Evolutionary conservation across 2,888 invertebrate species (phyloP), one percentile per base, ranked within the genome.

Genomic region (Chymomyza caudatula): DNA sequence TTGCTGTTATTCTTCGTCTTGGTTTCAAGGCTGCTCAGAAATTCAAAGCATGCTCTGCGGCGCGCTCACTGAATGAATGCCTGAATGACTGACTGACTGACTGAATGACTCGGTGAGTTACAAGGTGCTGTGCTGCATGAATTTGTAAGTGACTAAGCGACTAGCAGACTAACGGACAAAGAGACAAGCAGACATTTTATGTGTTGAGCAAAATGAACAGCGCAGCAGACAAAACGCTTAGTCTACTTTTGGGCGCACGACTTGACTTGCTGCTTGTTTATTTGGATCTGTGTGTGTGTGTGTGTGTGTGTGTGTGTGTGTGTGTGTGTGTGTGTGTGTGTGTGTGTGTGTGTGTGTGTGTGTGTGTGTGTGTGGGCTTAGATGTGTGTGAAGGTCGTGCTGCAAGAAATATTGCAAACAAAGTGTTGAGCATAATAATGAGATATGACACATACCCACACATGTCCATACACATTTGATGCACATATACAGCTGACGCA

Each of bases 351-450:
- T 37, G 11, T 37, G 29, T 37, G 29, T 19, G 51, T 69, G 69
- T 60, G 67, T 68, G 76, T 73, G 71, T 68, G 67, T 69, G 66
- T 75, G 66, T 56, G 29, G 58, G 62, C 20, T 67, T 64, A 63
- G 20, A 51, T 67, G 69, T 71, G 75, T 75, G 75, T 77, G 80
- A 81, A 81, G 84, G 80, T 81, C 86, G 85, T 76, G 15, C 44
- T 13, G 62, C 47, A 23, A 63, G 59, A 67, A 67, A 73, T 75
- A 78, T 74, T 63, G 60, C 69, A 71, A 76, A 71, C 74, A 70
- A 76, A 84, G 82, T 84, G 82, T 81, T 72, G 74, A 81, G 82
- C 86, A 86, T 82, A 82, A 78, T 76, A 82, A 86, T 81, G 69
- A 78, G 85, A 23, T 44, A 25, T 44, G 57, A 19, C 23, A 44